Evolutionary conservation across 2,888 invertebrate genomes (phyloP).

Genomic region (Thyatira batis): DNA sequence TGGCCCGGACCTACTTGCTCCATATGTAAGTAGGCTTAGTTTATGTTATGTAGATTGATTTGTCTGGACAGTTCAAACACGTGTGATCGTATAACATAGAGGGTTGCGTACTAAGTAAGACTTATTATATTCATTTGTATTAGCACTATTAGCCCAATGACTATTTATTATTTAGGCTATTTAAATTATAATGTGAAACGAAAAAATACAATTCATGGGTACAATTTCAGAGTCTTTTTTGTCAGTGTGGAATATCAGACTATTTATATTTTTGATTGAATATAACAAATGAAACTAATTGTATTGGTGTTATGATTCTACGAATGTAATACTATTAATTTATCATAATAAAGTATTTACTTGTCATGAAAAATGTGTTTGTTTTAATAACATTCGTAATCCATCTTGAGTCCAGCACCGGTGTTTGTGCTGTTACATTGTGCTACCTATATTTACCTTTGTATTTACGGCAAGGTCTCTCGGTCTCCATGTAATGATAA

Average conservation of each 20-base stretch:
- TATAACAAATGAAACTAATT: conserved; percentile 25
- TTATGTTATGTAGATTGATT: conserved; percentile 35
- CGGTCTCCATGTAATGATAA: too few species aligned
- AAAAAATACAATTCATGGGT: conserved; percentile 28
- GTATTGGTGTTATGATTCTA: conserved; percentile 36
- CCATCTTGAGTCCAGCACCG: too few species aligned
- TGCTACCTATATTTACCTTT: too few species aligned
- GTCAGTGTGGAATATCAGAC: conserved; percentile 18
- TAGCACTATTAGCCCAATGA: not conserved
- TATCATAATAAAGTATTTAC: conserved; percentile 18
- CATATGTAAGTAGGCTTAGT: conserved; percentile 16
- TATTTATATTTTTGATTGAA: conserved; percentile 40
- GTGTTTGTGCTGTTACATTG: too few species aligned
- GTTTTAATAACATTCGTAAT: too few species aligned
- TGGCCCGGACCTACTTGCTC: too few species aligned
- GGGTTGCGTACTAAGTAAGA: conserved; percentile 2
- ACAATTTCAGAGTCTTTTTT: conserved; percentile 29
- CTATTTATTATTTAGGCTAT: not conserved
- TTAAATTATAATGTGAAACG: conserved; percentile 7
- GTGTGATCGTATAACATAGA: conserved; percentile 4
- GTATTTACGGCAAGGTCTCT: too few species aligned
- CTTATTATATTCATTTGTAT: not conserved
- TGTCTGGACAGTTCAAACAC: conserved; percentile 40
- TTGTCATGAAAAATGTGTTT: conserved; percentile 5
- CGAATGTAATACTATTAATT: conserved; percentile 39